Evolutionary conservation across 2,113 vertebrate genomes (phyloP), one percentile per base, ranked within the genome.

Genomic region (Megatriorchis doriae): DNA sequence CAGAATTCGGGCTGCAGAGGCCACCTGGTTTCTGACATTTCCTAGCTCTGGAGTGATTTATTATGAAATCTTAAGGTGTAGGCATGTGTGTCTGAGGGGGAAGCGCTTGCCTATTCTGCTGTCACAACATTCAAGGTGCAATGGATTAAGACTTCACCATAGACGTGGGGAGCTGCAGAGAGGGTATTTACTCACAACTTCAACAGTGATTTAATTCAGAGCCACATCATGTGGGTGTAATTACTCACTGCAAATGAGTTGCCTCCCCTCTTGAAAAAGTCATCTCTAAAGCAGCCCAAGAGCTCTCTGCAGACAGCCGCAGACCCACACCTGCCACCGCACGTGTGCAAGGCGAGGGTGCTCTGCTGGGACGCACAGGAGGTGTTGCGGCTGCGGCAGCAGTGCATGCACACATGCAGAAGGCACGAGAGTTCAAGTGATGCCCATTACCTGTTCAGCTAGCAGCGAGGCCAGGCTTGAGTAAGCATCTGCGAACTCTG

Each of bases 401-500:
- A n/a, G 26, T 0, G 17, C 25, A 12, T 6, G 6, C 12, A 17
- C 14, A 31, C 1, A 2, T 0, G 9, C 36, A 47, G 1, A 23
- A 52, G 50, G 38, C 38, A 36, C 1, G 0, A 31, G 67, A 38
- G 34, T 18, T 42, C 0, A 0, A 73, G 72, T 3, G 3, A 43
- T 45, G 79, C 73, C 27, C 2, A 1, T 96, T 97, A 99, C 99
- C 99, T 99, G 99, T 68, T 99, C 99, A 7, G 99, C 99, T 32
- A 99, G 96, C 29, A 99, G 98, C 0, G 99, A 99, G 14, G 99
- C 99, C 68, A 99, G 98, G 88, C 99, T 99, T 38, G 99, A 99
- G 88, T 99, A 99, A 7, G 99, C 99, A 66, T 99, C 99, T 31
- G 99, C 98, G 9, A 99, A 99, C 89, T 99, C 98, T 6, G 99